These are phyloP conservation scores for Drosophila miranda DNA, from an alignment of 1,140 invertebrate genomes.

Conservation along the genomic window DNA sequence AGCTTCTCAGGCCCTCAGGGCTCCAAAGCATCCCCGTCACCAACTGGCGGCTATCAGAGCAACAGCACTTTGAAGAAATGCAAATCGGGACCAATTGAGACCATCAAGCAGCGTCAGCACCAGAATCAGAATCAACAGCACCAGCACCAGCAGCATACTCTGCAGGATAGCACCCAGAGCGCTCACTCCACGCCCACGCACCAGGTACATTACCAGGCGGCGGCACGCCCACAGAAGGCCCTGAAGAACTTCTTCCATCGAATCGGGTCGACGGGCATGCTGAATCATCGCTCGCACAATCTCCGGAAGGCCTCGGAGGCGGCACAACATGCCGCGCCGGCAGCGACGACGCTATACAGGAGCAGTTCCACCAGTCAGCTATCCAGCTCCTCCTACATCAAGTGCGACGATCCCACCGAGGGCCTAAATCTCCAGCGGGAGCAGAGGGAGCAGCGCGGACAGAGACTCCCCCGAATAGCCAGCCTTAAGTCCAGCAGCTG, in stretches of 20 bases:
- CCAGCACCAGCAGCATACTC: conserved; percentile 20
- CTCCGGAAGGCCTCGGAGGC: conserved; percentile 79
- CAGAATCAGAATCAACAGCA: conserved; percentile 46
- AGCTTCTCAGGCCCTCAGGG: conserved; percentile 43
- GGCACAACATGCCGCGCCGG: conserved; percentile 68
- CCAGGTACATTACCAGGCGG: conserved; percentile 48
- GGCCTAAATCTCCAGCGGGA: conserved; percentile 86
- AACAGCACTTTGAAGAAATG: conserved; percentile 73
- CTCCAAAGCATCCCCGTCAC: conserved; percentile 35
- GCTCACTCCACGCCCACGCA: conserved; percentile 61
- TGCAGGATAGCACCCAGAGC: conserved; percentile 62
- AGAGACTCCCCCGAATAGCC: conserved; percentile 32
- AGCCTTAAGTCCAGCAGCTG: conserved; percentile 80
- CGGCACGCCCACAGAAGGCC: conserved; percentile 82
- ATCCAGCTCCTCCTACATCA: conserved; percentile 87
- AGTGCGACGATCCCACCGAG: conserved; percentile 90
- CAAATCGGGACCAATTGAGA: conserved; percentile 77
- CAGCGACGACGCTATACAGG: conserved; percentile 85
- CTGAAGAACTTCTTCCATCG: conserved; percentile 89
- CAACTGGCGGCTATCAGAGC: conserved; percentile 51
- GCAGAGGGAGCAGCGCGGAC: conserved; percentile 61
- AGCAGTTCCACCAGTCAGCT: conserved; percentile 90
- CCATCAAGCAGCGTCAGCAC: conserved; percentile 68
- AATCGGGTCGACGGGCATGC: conserved; percentile 89
- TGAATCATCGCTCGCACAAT: conserved; percentile 85